Percentiles rank a stretch among this genome's conserved stretches.
phyloP scores from a whole-genome alignment of 1,140 invertebrate genomes.

The Brachionus sp. region DNA sequence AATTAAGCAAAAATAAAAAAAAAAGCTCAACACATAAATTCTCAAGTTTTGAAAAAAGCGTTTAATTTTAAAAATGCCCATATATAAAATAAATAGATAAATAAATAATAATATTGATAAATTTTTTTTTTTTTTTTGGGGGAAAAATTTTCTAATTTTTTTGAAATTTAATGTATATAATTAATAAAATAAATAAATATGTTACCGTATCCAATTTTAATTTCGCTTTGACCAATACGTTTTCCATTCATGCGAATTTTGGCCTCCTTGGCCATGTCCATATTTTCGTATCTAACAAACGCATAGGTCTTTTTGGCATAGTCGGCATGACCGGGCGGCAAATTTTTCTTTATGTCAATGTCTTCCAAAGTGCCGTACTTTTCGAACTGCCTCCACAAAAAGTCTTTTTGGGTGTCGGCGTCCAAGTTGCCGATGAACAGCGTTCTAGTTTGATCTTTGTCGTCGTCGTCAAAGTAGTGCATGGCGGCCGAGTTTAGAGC shows the following conservation, averaged over 20 bases:
- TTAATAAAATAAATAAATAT: neutral
- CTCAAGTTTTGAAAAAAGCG: neutral
- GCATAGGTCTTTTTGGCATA: conserved; percentile 32
- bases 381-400: conserved; percentile 13
- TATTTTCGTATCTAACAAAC: conserved; percentile 30
- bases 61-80: neutral
- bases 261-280: conserved; percentile 41
- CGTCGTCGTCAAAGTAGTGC: conserved; percentile 43
- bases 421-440: conserved; percentile 41
- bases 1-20: neutral
- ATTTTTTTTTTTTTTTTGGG: too few species aligned
- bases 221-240: neutral
- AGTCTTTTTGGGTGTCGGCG: neutral
- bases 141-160: too few species aligned
- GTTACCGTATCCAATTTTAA: conserved; percentile 45
- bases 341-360: conserved; percentile 21
- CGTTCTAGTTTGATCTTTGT: conserved; percentile 35
- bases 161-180: neutral
- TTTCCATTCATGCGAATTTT: conserved; percentile 28
- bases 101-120: neutral
- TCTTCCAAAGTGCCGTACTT: conserved; percentile 23
- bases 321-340: neutral
- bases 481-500: neutral
- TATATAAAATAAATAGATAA: neutral
- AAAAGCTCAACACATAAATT: neutral